phyloP scores from a whole-genome alignment of 2,888 invertebrate genomes.

The Cheilosia impressa region DNA sequence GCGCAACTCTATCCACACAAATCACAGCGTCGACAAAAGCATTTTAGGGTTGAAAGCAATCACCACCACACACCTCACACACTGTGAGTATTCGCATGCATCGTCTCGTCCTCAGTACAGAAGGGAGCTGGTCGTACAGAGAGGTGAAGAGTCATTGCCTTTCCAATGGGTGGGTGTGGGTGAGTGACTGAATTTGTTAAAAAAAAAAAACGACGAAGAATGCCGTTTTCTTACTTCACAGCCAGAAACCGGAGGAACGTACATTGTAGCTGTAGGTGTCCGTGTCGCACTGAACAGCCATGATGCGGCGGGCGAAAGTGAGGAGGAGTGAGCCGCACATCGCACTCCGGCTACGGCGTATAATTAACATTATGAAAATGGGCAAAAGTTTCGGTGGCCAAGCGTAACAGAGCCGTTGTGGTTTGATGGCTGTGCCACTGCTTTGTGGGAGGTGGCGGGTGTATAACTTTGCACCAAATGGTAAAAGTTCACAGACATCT shows the following conservation, averaged over 20 bases:
- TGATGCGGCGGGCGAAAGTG: not conserved
- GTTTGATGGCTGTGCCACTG: constrained; percentile 55
- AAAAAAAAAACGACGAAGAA: not conserved
- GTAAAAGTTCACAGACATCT: constrained; percentile 47
- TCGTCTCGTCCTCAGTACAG: constrained; percentile 3
- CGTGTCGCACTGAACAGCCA: not conserved
- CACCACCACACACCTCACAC: not conserved
- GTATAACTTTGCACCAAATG: constrained; percentile 3
- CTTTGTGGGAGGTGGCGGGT: not conserved
- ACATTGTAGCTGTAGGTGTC: constrained; percentile 13
- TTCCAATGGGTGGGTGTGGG: constrained; percentile 27
- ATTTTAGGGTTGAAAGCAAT: constrained; percentile 38
- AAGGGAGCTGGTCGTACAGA: not conserved
- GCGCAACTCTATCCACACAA: constrained; percentile 38
- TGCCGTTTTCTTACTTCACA: constrained; percentile 8
- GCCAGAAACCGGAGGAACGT: not conserved
- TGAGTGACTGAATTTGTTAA: not conserved
- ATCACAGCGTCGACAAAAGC: constrained; percentile 58
- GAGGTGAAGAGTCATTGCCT: constrained; percentile 57
- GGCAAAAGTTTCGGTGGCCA: constrained; percentile 54
- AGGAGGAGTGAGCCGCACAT: not conserved
- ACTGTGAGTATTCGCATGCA: not conserved
- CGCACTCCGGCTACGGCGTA: not conserved
- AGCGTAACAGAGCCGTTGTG: constrained; percentile 71
- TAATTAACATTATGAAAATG: constrained; percentile 59